These are phyloP conservation scores for Peucedramus taeniatus DNA, from an alignment of 2,113 vertebrate species.

Conservation along the genomic window DNA sequence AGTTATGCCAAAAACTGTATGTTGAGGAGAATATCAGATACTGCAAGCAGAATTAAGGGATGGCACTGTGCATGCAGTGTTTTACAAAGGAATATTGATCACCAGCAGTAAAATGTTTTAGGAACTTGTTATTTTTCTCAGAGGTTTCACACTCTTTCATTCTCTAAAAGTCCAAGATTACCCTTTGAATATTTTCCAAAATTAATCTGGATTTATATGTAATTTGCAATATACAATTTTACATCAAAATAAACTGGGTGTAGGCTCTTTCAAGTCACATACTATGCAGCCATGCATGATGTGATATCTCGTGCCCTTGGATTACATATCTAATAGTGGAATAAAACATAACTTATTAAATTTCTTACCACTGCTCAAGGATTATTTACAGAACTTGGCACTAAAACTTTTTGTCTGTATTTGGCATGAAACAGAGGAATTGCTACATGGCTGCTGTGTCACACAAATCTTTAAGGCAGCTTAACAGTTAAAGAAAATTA, in stretches of 20 bases:
- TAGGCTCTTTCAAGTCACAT: not conserved
- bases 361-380: not conserved
- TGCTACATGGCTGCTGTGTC: not conserved
- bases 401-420: not conserved
- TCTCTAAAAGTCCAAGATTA: not conserved
- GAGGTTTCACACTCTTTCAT: not conserved
- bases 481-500: not conserved
- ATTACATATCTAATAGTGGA: not conserved
- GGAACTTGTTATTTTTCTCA: not conserved
- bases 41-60: not conserved
- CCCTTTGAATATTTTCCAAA: not conserved
- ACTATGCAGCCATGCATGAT: not conserved
- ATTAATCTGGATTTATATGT: not conserved
- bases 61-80: not conserved
- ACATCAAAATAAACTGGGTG: not conserved
- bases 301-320: not conserved
- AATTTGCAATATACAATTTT: not conserved
- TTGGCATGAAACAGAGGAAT: not conserved
- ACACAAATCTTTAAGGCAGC: not conserved
- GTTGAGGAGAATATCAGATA: not conserved
- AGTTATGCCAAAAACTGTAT: not conserved
- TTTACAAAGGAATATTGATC: not conserved
- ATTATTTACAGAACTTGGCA: not conserved
- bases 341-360: not conserved
- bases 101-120: not conserved